Evolutionary conservation across 2,888 invertebrate genomes (phyloP), one percentile per base, ranked within the genome.

Genomic region (Hirtodrosophila alboralis): DNA sequence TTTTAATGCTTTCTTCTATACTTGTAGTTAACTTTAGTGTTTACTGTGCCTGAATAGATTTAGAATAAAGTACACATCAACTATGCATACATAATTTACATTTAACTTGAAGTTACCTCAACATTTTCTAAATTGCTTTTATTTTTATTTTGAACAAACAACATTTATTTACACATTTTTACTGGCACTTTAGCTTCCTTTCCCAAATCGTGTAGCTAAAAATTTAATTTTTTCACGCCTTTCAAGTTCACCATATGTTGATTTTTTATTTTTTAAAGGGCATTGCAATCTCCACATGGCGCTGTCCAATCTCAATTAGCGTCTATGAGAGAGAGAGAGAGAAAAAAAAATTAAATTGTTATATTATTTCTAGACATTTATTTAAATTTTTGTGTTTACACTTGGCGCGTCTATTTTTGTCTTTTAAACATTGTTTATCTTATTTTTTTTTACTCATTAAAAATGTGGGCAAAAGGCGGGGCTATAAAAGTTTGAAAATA

Each of bases 351-450:
- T 47, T 47, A 14, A 33, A 30, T 51, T 36, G n/a, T 37, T 49
- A 33, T 43, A 54, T 49, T 51, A 52, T 63, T 33, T 41, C 36
- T 27, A 48, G 37, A 18, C 38, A 31, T 45, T 48, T 33, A 40
- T 60, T 52, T 43, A 23, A 56, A 41, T 38, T 41, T 33, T 51
- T n/a, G n/a, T 69, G 56, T 61, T 74, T 69, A 73, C 56, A 30
- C 27, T 21, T 28, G 21, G 10, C n/a, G 14, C 23, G 5, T 49
- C 51, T 72, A 66, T 73, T 69, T 67, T 41, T 26, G 51, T 43
- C 14, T 38, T n/a, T 23, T 13, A 27, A 28, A 65, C 30, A 43
- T 36, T 66, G 59, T 59, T 65, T 66, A 66, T 66, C 13, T 30
- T 45, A 26, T 16, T 30, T 10, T 48, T 38, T 21, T 26, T 31